A percentile compares a stretch with the other conserved stretches of the same genome.
Conservation (phyloP, 53 echinoderm and acorn worm genomes). For the Zoroaster sp. region DNA sequence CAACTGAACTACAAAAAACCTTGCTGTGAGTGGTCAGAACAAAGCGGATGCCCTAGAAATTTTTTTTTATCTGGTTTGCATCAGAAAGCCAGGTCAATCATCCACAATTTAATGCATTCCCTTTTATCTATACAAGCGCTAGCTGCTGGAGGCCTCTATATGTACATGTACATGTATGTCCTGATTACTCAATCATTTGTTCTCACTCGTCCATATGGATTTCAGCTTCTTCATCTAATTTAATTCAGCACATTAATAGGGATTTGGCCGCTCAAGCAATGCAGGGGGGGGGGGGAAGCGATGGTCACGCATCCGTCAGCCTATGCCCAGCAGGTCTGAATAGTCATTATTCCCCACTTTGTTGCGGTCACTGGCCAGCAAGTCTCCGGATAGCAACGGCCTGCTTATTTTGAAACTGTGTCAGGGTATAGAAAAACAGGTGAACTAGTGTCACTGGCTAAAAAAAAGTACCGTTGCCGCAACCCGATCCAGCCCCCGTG, state of each 20-base stretch:
- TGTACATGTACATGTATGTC: not conserved
- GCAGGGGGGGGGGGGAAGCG: not conserved
- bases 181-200: not conserved
- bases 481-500: constrained; percentile 46
- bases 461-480: constrained; percentile 57
- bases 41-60: too few species aligned
- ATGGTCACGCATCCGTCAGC: not conserved
- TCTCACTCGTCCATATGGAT: not conserved
- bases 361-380: constrained; percentile 47
- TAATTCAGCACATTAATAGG: constrained; percentile 46
- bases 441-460: constrained; percentile 53
- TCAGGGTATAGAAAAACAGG: constrained; percentile 22
- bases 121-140: not conserved
- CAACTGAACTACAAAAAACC: too few species aligned
- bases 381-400: not conserved
- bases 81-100: too few species aligned
- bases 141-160: not conserved
- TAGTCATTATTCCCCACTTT: not conserved
- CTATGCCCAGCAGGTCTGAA: not conserved
- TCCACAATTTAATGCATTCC: constrained; percentile 5
- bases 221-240: not conserved
- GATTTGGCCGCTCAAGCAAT: not conserved
- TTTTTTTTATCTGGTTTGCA: too few species aligned
- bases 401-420: constrained; percentile 42
- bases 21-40: too few species aligned